Evolutionary conservation across 2,113 vertebrate genomes (phyloP), one percentile per base, ranked within the genome.

Genomic region (Pitta sordida): DNA sequence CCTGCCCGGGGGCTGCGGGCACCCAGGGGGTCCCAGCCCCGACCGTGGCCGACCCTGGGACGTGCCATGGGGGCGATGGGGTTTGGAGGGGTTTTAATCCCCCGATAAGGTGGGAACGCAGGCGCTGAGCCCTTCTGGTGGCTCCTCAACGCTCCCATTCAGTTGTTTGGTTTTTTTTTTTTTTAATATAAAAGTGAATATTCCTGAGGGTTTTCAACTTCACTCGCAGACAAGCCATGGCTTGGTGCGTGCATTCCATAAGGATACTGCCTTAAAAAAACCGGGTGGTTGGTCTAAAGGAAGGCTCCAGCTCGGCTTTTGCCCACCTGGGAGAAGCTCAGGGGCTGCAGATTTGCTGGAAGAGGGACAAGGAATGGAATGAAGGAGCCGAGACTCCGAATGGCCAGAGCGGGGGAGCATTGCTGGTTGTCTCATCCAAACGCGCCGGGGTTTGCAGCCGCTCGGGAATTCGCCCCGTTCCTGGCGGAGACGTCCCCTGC

Each of bases 181-280:
- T 52, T 55, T 55, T 19, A 19, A 9, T 32, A 46, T 17, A 17
- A 22, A 86, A 92, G 19, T n/a, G 15, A 15, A 4, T 13, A 11
- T 59, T 73, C 27, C 9, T 24, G 49, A 32, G 7, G 3, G 8
- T 14, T 32, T 48, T 43, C 15, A 9, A 0, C 43, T 60, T 20
- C 2, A 32, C 29, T 48, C 39, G 13, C 49, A 17, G 11, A 6
- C 7, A 2, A 44, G 73, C n/a, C 8, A 1, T 12, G 59, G 49
- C 27, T 73, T 5, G 37, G 36, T 24, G 79, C 9, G 0, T 3
- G 29, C 19, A 30, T 52, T 62, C 8, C 4, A 1, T 2, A 7
- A 34, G 29, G 44, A 46, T 24, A 5, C 6, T 26, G 46, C 10
- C 49, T 21, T 23, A 21, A 71, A 68, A 68, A 68, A 86, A 24